Evolutionary conservation across 2,888 invertebrate species (phyloP).

Genomic region (Torymus aiolomorphi): DNA sequence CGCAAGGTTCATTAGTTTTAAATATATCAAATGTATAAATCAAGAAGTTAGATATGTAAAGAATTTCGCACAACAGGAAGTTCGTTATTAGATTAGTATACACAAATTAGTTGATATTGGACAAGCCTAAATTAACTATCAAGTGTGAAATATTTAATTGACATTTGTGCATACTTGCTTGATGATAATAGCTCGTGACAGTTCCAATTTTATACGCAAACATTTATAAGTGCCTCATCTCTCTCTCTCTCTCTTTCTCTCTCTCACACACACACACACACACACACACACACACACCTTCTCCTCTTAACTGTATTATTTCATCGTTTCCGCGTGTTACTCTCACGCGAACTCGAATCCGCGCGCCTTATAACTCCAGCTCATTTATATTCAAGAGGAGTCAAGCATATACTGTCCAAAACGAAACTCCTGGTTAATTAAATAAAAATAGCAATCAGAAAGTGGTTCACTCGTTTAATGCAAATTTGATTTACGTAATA

Average conservation of each 20-base stretch:
- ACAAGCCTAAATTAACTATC: conserved; percentile 30
- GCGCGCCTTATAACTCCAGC: neutral
- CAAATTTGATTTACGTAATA: neutral
- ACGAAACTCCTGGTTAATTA: conserved; percentile 24
- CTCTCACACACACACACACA: no score
- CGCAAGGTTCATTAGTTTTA: neutral
- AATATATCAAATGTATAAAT: conserved; percentile 12
- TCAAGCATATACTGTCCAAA: neutral
- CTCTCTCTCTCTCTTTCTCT: neutral
- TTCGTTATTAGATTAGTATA: conserved; percentile 34
- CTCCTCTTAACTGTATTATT: neutral
- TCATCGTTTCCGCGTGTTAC: conserved; percentile 14
- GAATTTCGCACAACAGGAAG: conserved; percentile 26
- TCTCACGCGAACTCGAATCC: conserved; percentile 12
- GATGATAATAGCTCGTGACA: conserved; percentile 29
- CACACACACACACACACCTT: no score
- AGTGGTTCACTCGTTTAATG: conserved; percentile 4
- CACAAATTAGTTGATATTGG: conserved; percentile 5
- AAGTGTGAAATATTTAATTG: conserved; percentile 35
- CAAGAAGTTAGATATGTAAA: conserved; percentile 10
- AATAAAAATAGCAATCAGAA: neutral
- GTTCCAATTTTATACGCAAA: conserved; percentile 28
- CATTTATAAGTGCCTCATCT: conserved; percentile 15
- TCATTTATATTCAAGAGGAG: conserved; percentile 26
- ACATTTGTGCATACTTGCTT: conserved; percentile 37